phyloP scores from a whole-genome alignment of 35 echinoderm and acorn worm species.

The Patiria miniata region DNA sequence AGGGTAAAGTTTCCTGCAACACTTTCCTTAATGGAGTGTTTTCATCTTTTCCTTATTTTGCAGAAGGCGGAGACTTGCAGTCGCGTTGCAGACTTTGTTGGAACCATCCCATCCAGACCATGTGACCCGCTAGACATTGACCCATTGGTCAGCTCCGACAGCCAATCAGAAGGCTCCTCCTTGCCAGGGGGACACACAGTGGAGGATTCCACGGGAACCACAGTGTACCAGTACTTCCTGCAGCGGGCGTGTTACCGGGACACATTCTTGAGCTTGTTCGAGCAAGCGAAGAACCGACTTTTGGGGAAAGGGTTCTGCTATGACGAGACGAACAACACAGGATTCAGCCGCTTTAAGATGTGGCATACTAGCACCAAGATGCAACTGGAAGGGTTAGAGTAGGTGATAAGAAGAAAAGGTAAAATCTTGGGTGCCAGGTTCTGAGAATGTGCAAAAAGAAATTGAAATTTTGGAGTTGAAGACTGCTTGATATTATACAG shows the following conservation, averaged over 20 bases:
- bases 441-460: too few relatives aligned
- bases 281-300: conserved; percentile 59
- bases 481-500: too few relatives aligned
- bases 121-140: conserved; percentile 37
- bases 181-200: conserved; percentile 30
- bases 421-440: too few relatives aligned
- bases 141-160: conserved; percentile 49
- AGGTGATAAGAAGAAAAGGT: too few relatives aligned
- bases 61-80: conserved; percentile 56
- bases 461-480: too few relatives aligned
- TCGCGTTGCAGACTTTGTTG: conserved; percentile 76
- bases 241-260: conserved; percentile 7
- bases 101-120: conserved; percentile 38
- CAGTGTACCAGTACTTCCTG: conserved; percentile 56
- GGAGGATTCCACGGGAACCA: conserved; percentile 1
- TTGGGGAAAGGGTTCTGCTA: conserved; percentile 63
- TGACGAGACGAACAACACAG: conserved; percentile 43
- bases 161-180: conserved; percentile 63
- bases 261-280: conserved; percentile 59
- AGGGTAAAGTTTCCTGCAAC: neutral
- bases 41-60: conserved; percentile 2
- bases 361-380: conserved; percentile 49
- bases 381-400: conserved; percentile 23
- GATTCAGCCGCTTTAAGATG: conserved; percentile 59
- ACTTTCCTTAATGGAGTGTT: neutral